Percentiles rank a stretch among this genome's conserved stretches.
phyloP scores from a whole-genome alignment of 2,113 vertebrate species.

The Nyctibius bracteatus region DNA sequence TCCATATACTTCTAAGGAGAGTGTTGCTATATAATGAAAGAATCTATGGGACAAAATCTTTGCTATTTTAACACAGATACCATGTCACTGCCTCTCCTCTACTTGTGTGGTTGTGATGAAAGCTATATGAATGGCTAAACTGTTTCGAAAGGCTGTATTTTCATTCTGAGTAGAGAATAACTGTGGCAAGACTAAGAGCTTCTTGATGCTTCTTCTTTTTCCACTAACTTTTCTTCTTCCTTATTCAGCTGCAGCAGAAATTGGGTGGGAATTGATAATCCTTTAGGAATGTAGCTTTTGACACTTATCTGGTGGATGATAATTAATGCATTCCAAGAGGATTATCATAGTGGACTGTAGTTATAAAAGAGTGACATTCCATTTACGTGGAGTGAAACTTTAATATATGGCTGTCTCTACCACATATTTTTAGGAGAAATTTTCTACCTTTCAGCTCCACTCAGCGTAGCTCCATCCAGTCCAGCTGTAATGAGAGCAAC shows the following conservation, averaged over 20 bases:
- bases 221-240: constrained; percentile 30
- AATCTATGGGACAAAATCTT: constrained; percentile 19
- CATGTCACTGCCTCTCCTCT: constrained; percentile 18
- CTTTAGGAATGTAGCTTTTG: constrained; percentile 57
- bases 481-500: constrained; percentile 1
- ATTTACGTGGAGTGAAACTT: constrained; percentile 58
- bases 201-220: constrained; percentile 30
- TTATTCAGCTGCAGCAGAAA: constrained; percentile 4
- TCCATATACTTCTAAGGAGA: background rate
- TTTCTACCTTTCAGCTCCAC: constrained; percentile 25
- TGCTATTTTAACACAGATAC: constrained; percentile 28
- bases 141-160: background rate
- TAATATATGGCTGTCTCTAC: constrained; percentile 40
- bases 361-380: constrained; percentile 59
- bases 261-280: constrained; percentile 53
- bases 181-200: constrained; percentile 10
- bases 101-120: constrained; percentile 18
- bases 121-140: constrained; percentile 11
- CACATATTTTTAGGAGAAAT: background rate
- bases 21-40: constrained; percentile 10
- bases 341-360: constrained; percentile 64
- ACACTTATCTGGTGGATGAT: constrained; percentile 62
- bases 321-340: constrained; percentile 63
- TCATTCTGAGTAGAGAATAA: constrained; percentile 17
- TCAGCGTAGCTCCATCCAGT: background rate